Evolutionary conservation across 2,113 vertebrate species (phyloP).

Genomic region (Phodopus roborovskii): DNA sequence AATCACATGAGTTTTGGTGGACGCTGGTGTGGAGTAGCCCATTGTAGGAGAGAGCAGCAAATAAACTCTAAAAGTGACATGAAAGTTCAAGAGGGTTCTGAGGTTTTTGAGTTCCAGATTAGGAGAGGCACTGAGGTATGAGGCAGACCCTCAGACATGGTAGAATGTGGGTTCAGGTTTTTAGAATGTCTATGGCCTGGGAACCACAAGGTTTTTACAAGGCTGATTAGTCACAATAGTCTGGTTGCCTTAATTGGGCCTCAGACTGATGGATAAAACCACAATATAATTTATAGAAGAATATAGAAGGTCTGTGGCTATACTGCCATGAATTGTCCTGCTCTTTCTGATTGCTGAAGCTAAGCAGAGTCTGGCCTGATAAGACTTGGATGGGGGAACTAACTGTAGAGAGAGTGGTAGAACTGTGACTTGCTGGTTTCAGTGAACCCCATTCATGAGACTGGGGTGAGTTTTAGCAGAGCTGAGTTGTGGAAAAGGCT

Average conservation of each 20-base stretch:
- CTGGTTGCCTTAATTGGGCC: not conserved
- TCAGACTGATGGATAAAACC: not conserved
- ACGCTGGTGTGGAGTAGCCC: not conserved
- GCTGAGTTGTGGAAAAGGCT: not conserved
- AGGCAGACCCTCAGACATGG: not conserved
- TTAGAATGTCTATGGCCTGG: not conserved
- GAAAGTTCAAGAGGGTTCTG: not conserved
- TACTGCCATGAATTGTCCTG: not conserved
- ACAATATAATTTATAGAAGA: not conserved
- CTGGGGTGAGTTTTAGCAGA: not conserved
- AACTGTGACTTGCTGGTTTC: not conserved
- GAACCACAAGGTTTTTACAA: not conserved
- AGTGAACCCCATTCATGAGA: not conserved
- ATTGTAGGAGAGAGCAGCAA: not conserved
- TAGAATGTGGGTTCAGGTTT: rapidly evolving
- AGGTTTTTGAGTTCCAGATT: not conserved
- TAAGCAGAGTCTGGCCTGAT: not conserved
- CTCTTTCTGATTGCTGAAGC: not conserved
- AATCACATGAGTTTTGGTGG: not conserved
- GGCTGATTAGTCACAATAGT: not conserved
- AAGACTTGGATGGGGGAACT: not conserved
- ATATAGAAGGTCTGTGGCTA: not conserved
- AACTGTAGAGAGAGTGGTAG: not conserved
- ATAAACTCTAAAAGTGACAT: not conserved
- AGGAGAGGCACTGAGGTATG: not conserved